Evolutionary conservation across 1,140 invertebrate genomes (phyloP).

Genomic region (Aphidius ervi): DNA sequence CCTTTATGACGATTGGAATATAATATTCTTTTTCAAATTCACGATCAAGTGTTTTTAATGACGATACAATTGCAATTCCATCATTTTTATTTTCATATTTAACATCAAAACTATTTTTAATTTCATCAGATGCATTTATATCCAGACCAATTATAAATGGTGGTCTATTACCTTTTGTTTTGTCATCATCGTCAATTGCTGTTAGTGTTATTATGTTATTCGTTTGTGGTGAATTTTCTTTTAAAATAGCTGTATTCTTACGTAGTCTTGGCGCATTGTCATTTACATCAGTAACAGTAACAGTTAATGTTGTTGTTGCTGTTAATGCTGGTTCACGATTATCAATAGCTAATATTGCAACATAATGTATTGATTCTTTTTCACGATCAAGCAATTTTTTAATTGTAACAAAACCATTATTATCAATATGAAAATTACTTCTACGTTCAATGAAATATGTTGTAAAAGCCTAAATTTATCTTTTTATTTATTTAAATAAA

Average conservation of each 20-base stretch:
- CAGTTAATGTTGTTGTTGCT: conserved; percentile 90
- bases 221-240: conserved; percentile 84
- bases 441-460: conserved; percentile 86
- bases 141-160: conserved; percentile 92
- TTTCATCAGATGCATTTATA: conserved; percentile 85
- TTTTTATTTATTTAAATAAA: too few species aligned
- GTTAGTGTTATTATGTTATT: conserved; percentile 89
- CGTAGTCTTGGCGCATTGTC: conserved; percentile 90
- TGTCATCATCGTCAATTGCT: conserved; percentile 91
- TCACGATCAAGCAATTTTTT: conserved; percentile 84
- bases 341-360: conserved; percentile 93
- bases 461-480: too few species aligned
- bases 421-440: conserved; percentile 86
- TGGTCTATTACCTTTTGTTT: conserved; percentile 90
- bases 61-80: conserved; percentile 76
- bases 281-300: conserved; percentile 94
- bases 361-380: conserved; percentile 87
- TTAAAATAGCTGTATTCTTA: conserved; percentile 86
- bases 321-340: conserved; percentile 91
- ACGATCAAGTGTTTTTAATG: too few species aligned
- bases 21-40: too few species aligned
- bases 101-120: conserved; percentile 89
- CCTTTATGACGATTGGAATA: conserved; percentile 33
- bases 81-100: conserved; percentile 94
- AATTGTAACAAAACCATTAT: conserved; percentile 89